Evolutionary conservation across 2,113 vertebrate genomes (phyloP).

Genomic region (Salvelinus alpinus): DNA sequence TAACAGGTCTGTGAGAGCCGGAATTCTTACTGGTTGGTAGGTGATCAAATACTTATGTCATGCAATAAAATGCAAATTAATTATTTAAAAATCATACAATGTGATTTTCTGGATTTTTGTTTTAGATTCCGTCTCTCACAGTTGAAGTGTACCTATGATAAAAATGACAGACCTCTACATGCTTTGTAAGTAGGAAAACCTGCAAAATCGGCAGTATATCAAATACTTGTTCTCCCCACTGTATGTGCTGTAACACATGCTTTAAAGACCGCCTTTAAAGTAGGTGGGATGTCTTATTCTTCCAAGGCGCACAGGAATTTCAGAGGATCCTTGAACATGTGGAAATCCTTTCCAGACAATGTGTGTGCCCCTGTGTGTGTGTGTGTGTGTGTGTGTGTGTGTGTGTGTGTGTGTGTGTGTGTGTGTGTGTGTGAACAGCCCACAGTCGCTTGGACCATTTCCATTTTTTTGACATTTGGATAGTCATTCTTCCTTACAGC

Average conservation of each 20-base stretch:
- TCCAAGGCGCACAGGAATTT: not conserved
- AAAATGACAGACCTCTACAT: too few relatives aligned
- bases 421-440: slow-evolving; percentile 4
- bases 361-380: not conserved
- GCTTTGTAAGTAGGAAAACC: too few relatives aligned
- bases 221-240: too few relatives aligned
- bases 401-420: not conserved
- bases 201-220: too few relatives aligned
- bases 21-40: too few relatives aligned
- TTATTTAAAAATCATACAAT: too few relatives aligned
- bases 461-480: slow-evolving; percentile 20
- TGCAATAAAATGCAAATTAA: too few relatives aligned
- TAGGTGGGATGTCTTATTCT: not conserved
- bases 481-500: slow-evolving; percentile 21
- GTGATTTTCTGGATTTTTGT: too few relatives aligned
- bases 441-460: slow-evolving; percentile 31
- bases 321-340: not conserved
- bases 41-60: too few relatives aligned
- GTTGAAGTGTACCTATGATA: too few relatives aligned
- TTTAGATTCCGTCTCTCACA: too few relatives aligned
- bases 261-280: not conserved
- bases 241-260: not conserved
- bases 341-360: not conserved
- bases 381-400: not conserved
- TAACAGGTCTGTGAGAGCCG: too few relatives aligned